Evolutionary conservation across 2,888 invertebrate genomes (phyloP), one percentile per base, ranked within the genome.

Genomic region (Meteorus colon): DNA sequence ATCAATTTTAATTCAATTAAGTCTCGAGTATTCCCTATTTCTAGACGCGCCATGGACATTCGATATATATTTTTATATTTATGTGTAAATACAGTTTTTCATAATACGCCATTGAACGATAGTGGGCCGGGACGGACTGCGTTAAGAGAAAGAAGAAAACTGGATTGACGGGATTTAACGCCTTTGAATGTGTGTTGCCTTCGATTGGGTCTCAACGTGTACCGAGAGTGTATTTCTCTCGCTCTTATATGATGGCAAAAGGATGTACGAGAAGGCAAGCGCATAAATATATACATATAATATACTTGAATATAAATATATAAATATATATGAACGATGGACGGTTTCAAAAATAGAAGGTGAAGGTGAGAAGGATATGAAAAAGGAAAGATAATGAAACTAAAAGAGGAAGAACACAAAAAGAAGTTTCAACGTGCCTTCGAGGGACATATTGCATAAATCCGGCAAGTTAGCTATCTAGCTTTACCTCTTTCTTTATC

Each of bases 131-230:
- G 62, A 60, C 60, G 60, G 24, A 19, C 41, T 8, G 8, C 41
- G 8, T 41, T 37, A 24, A 72, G 71, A 72, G 73, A 73, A 48
- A 48, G 48, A 48, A 48, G 48, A 81, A 83, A 84, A 84, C 84
- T 84, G 85, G 85, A 84, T 83, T 84, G 84, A 84, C 84, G 85
- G 84, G 84, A 83, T 84, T 84, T 82, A 84, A 82, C 82, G 79
- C 81, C 78, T 81, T 77, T 37, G 24, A 76, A 78, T 75, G 76
- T 66, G 48, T 73, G 79, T 81, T 76, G 74, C 78, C 77, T 62
- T 67, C 70, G 71, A 76, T 60, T 75, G 59, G 48, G 66, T 73
- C 67, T 62, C 60, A 48, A 77, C 60, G 41, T 41, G 41, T 62
- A 72, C 41, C 62, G 62, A 72, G 71, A 41, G 41, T 71, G 48